A percentile compares a stretch with the other conserved stretches of the same genome.
Evolutionary conservation across 2,113 vertebrate species (phyloP).

Genomic region (Pseudorhombus dupliciocellatus): DNA sequence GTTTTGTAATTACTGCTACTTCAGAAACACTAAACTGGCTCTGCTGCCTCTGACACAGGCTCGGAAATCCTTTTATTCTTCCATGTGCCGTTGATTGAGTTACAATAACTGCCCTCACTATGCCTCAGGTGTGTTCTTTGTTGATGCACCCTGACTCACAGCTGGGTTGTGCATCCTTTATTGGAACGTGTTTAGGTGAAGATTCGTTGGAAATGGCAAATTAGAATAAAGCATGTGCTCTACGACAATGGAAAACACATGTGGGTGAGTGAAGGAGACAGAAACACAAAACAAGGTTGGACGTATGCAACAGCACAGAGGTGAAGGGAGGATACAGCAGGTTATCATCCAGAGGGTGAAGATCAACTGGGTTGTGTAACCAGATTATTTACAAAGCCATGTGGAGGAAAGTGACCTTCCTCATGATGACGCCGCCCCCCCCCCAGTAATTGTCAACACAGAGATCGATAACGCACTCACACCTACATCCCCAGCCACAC

Average conservation of each 20-base stretch:
- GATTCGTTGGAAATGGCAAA: no score
- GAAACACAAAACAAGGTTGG: no score
- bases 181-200: neutral
- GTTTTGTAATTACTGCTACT: neutral
- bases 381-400: constrained; percentile 35
- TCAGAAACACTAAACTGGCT: neutral
- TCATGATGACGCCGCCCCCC: constrained; percentile 10
- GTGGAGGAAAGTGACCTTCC: constrained; percentile 43
- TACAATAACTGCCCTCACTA: neutral
- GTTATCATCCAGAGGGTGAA: constrained; percentile 26
- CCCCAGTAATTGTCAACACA: neutral
- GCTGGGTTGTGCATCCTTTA: neutral
- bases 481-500: neutral
- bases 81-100: neutral
- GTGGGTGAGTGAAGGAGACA: no score
- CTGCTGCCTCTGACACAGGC: neutral
- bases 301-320: neutral
- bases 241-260: no score
- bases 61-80: neutral
- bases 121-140: neutral
- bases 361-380: constrained; percentile 45
- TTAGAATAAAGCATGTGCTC: no score
- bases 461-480: neutral
- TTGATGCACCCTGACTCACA: constrained; percentile 16
- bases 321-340: constrained; percentile 7